Evolutionary conservation across 23 tunicate genomes (phyloP).

Genomic region (Ciona savignyi): DNA sequence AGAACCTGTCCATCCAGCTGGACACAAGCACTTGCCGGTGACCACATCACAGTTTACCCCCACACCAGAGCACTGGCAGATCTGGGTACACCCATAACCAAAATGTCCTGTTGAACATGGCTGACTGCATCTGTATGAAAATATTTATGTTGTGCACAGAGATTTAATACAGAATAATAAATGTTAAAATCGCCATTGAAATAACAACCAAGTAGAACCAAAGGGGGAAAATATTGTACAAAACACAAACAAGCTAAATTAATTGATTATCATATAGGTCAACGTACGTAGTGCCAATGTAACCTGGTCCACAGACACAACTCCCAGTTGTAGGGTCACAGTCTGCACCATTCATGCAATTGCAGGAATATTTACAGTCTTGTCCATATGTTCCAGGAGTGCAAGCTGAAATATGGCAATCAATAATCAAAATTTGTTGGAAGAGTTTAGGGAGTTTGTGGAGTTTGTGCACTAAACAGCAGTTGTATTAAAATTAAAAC

Average conservation of each 20-base stretch:
- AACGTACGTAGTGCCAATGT: constrained; percentile 1
- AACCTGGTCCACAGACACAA: not conserved
- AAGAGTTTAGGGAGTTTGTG: too few relatives aligned
- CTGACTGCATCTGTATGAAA: not conserved
- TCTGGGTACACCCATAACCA: constrained; percentile 33
- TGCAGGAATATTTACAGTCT: not conserved
- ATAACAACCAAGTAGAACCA: too few relatives aligned
- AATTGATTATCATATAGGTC: too few relatives aligned
- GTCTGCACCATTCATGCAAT: not conserved
- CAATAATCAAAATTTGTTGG: too few relatives aligned
- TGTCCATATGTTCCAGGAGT: not conserved
- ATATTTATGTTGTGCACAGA: not conserved
- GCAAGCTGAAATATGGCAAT: too few relatives aligned
- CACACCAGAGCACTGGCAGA: constrained; percentile 17
- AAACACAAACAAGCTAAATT: too few relatives aligned
- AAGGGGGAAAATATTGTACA: too few relatives aligned
- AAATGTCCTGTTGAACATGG: constrained; percentile 15
- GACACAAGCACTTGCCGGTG: constrained; percentile 30
- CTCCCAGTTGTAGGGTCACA: not conserved
- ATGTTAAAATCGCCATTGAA: not conserved
- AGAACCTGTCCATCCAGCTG: constrained; percentile 28
- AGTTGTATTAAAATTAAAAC: too few relatives aligned
- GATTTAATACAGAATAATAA: not conserved
- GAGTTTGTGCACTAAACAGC: too few relatives aligned
- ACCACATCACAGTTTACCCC: constrained; percentile 19